Conservation (phyloP, 1,140 invertebrate genomes). For the Drosophila lini region DNA sequence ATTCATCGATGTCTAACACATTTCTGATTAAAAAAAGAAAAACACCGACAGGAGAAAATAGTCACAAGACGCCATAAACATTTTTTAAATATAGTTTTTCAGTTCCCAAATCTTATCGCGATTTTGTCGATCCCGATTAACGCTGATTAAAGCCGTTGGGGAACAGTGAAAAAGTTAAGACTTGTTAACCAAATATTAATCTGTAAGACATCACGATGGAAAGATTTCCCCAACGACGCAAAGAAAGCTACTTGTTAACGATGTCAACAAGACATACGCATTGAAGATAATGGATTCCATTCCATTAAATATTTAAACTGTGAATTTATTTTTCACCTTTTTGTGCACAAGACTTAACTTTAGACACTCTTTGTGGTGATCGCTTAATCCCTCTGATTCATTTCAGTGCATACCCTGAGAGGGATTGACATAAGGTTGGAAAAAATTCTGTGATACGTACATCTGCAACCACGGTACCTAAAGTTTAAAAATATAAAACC, state of each 20-base stretch:
- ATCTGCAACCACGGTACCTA: not conserved
- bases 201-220: not conserved
- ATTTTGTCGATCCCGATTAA: slow-evolving; percentile 8
- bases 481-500: no score
- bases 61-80: not conserved
- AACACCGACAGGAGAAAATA: not conserved
- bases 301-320: slow-evolving; percentile 35
- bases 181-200: not conserved
- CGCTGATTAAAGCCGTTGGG: slow-evolving; percentile 15
- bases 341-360: not conserved
- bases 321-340: slow-evolving; percentile 19
- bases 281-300: slow-evolving; percentile 27
- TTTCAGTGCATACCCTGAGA: not conserved
- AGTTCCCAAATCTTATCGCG: slow-evolving; percentile 26
- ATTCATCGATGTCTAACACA: slow-evolving; percentile 1
- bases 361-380: not conserved
- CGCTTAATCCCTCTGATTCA: slow-evolving; percentile 6
- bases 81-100: slow-evolving; percentile 3
- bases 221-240: slow-evolving; percentile 12
- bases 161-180: not conserved
- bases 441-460: not conserved
- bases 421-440: not conserved
- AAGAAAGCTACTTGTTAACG: slow-evolving; percentile 14
- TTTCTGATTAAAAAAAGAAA: slow-evolving; percentile 5
- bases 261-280: not conserved